Base-by-base conservation (phyloP, 30 jellyfish, hydroid and myxozoan species). In the Hydra vulgaris region DNA sequence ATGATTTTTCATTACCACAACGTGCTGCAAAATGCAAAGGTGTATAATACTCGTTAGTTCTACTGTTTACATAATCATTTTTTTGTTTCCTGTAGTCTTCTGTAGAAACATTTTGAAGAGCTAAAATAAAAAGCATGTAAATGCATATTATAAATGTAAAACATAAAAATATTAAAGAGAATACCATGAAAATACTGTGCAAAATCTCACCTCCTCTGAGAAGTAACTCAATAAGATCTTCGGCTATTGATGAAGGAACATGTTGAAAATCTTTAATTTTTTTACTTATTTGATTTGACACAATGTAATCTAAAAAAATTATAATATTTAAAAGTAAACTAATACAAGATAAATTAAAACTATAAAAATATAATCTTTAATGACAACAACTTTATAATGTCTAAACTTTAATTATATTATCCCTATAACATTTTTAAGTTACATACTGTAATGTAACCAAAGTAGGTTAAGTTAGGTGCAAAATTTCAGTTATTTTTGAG, bases 21-120 rank as follows among this genome's bases (percentile, higher is more conserved):
- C 89, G 95, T 25, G 96, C 88, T 1, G 97, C 96, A 27, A 91
- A 53, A 73, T 91, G 97, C 72, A 91, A 68, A 17, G 97, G 89
- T 27, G 97, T 82, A 72, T 91, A 96, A 0, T 26, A 70, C 69
- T 83, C 95, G 21, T 56, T 73, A 1, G 95, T 78, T 23, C 23
- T 72, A 12, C 72, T 54, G 74, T 91, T 86, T 12, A 86, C 88
- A 76, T 53, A 87, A 21, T 76, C 67, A 21, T 24, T 40, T 78
- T 78, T 76, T n/a, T 18, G 25, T 78, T 27, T 61, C 17, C 53
- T 21, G 4, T 52, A 75, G 5, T 78, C 79, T 4, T 27, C 52
- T 53, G 15, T 21, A n/a, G 27, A 20, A 21, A 52, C 85, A 20
- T 21, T 23, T 3, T 27, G 40, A 40, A 78, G 69, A 27, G 79